Evolutionary conservation across 2,113 vertebrate genomes (phyloP), one percentile per base, ranked within the genome.

Genomic region (Hystrix brachyura): DNA sequence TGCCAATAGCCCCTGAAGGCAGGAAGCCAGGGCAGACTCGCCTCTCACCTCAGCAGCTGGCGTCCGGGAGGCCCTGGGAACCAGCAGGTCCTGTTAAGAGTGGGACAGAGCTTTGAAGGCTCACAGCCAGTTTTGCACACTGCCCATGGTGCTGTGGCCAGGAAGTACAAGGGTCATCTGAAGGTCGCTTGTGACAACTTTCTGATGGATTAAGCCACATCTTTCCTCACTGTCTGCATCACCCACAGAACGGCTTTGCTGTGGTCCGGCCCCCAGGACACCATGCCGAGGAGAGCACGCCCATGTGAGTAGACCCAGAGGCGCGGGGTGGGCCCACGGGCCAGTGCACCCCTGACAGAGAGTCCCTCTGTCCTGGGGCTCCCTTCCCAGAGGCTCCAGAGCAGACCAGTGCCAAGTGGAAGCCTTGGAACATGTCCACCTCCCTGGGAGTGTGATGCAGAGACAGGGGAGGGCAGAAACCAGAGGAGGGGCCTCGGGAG

Each of bases 231-330:
- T 64, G 0, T 64, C 11, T 67, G 74, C 60, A 97, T 86, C 90
- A 1, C 85, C 94, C 86, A 38, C 96, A 99, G 99, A 99, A 99
- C 3, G 99, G 99, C 74, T 99, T 99, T 97, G 99, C 99, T 84
- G 99, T 99, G 18, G 99, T 99, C 48, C 99, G 99, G 53, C 99
- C 99, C 59, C 99, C 99, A 0, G 99, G 99, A 97, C 99, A 99
- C 97, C 99, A 99, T 0, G 99, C 99, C 0, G 99, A 99, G 98
- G 99, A 99, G 98, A 99, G 99, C 98, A 99, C 99, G 0, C 99
- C 99, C 48, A 99, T 99, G 99, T 99, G 95, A 99, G 99, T 99
- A 51, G 25, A 55, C 34, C 0, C 6, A 23, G 1, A 13, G 25
- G 43, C 38, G 4, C 5, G 1, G 78, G 43, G 13, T 13, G 74